Evolutionary conservation across 2,113 vertebrate species (phyloP).

Genomic region (Heterotilapia buettikoferi): DNA sequence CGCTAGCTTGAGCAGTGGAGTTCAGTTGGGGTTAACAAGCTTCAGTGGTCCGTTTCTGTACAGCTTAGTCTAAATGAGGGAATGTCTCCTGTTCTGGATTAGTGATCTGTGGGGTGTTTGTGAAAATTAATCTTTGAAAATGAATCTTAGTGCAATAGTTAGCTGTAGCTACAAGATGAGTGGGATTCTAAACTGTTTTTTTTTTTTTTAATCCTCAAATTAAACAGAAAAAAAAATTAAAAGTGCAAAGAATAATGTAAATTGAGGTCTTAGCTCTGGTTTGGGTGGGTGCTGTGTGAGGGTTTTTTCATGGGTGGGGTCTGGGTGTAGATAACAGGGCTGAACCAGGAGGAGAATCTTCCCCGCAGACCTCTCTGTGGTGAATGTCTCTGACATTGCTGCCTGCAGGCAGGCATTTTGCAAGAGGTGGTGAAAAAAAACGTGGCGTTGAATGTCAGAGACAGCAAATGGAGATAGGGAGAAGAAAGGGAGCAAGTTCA

Average conservation of each 20-base stretch:
- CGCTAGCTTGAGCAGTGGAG: background rate
- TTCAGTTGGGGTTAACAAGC: background rate
- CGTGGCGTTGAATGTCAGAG: background rate
- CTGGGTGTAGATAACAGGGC: background rate
- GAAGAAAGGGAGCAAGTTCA: background rate
- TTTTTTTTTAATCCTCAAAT: background rate
- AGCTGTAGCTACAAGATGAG: background rate
- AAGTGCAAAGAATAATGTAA: background rate
- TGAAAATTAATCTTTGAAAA: background rate
- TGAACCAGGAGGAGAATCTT: background rate
- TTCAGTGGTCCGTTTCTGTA: background rate
- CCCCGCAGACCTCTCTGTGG: background rate
- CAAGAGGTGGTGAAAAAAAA: conserved; percentile 1
- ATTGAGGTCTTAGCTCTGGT: background rate
- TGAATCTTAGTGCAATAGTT: background rate
- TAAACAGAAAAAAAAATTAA: background rate
- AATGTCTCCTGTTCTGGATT: background rate
- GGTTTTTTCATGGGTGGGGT: conserved; percentile 11
- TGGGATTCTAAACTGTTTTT: background rate
- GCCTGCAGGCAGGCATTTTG: conserved; percentile 58
- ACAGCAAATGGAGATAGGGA: background rate
- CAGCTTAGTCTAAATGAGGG: background rate
- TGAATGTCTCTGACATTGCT: conserved; percentile 34
- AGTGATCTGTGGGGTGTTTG: background rate
- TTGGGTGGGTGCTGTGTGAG: background rate